Percentiles rank a stretch among this genome's conserved stretches.
Conservation (phyloP, 2,888 invertebrate genomes). For the Priocnemis perturbator region DNA sequence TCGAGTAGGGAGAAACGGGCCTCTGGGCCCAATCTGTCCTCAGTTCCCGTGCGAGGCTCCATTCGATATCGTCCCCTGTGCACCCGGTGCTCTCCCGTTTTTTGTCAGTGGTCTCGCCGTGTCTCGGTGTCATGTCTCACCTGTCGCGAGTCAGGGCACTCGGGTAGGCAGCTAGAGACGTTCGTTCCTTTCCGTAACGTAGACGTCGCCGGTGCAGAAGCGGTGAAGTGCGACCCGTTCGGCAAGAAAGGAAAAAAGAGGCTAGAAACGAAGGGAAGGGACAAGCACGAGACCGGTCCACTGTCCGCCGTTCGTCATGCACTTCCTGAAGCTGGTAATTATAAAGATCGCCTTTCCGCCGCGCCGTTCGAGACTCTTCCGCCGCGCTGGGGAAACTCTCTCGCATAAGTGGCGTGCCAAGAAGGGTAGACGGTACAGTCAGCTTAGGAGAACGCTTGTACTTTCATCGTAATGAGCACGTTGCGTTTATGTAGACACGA, state of each 20-base stretch:
- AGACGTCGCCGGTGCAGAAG: neutral
- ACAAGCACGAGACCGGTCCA: constrained; percentile 5
- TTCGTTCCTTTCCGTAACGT: no score
- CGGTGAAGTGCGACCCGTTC: neutral
- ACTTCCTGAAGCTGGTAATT: constrained; percentile 68
- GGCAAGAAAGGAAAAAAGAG: constrained; percentile 13
- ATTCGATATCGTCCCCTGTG: constrained; percentile 60
- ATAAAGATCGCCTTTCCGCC: constrained; percentile 17
- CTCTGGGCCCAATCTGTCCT: constrained; percentile 66
- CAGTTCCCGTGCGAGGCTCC: constrained; percentile 67
- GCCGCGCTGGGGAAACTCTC: constrained; percentile 31
- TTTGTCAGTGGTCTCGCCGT: neutral
- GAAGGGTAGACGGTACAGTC: constrained; percentile 16
- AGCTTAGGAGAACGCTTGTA: constrained; percentile 43
- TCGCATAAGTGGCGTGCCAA: constrained; percentile 20
- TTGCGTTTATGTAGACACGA: constrained; percentile 23
- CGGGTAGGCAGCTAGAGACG: no score
- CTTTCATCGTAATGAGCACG: constrained; percentile 55
- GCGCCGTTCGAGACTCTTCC: constrained; percentile 10
- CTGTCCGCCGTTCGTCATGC: constrained; percentile 49
- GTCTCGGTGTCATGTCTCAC: constrained; percentile 59
- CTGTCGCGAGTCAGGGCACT: neutral
- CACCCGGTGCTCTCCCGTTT: constrained; percentile 43
- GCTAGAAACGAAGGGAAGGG: neutral
- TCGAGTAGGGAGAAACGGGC: constrained; percentile 65